Percentiles rank a stretch among this genome's conserved stretches.
These are phyloP conservation scores for Stegostoma tigrinum DNA, from an alignment of 2,113 vertebrate species.

Conservation along the genomic window DNA sequence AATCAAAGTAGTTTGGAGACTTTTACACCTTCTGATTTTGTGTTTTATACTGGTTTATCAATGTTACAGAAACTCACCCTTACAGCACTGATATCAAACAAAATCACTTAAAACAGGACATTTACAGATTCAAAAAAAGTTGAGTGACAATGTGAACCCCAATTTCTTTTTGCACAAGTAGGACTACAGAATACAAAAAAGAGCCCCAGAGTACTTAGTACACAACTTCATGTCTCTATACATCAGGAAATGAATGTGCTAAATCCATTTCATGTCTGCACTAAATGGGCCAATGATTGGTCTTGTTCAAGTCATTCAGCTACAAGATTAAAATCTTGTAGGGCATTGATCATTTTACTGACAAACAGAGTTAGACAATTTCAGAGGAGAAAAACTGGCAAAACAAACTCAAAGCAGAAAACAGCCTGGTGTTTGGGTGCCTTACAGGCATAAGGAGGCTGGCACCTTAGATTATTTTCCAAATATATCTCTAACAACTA, in stretches of 20 bases:
- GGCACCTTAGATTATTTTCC: too few species aligned
- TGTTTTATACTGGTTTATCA: slow-evolving; percentile 12
- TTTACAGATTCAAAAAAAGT: neutral
- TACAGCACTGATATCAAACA: slow-evolving; percentile 19
- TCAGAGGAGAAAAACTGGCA: neutral
- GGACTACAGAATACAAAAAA: neutral
- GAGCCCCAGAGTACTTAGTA: neutral
- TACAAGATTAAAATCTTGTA: neutral
- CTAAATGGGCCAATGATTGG: neutral
- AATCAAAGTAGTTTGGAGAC: neutral
- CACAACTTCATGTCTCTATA: neutral
- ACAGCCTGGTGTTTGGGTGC: neutral
- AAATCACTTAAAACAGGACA: slow-evolving; percentile 29
- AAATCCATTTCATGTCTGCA: neutral
- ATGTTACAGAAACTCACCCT: slow-evolving; percentile 14
- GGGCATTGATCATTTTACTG: neutral
- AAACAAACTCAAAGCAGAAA: neutral
- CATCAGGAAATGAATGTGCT: neutral
- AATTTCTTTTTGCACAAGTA: neutral
- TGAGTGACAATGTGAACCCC: neutral
- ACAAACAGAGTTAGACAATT: neutral
- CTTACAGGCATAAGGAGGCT: neutral
- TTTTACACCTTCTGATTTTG: neutral
- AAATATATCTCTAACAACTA: neutral
- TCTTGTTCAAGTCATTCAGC: neutral